Evolutionary conservation across 2,113 vertebrate genomes (phyloP), one percentile per base, ranked within the genome.

Genomic region (Stigmatopora argus): DNA sequence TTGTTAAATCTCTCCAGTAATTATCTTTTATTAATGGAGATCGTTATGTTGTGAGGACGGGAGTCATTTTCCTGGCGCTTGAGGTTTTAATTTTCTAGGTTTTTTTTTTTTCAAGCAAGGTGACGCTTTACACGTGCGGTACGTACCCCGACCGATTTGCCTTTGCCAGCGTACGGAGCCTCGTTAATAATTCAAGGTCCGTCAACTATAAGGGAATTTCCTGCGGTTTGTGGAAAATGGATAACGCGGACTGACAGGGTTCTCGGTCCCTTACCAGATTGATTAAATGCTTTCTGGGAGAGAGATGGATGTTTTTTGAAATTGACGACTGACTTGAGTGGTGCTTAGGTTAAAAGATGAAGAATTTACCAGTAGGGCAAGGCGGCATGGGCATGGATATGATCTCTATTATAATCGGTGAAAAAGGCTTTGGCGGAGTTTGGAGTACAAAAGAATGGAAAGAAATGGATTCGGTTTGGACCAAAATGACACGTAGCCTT

Each of bases 11-110:
- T 83, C 74, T 34, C 15, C 56, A 61, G 78, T 78, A 85, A 86
- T 87, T 80, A 83, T 85, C 72, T 41, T 81, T 83, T 80, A 85
- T 84, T 87, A 84, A 80, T 79, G 72, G 66, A 73, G 60, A 82
- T 77, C 62, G 74, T 81, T 78, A 78, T 67, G 62, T 26, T 70
- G 51, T 58, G 38, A 48, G 14, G 80, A 79, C 65, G 66, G 66
- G 55, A 80, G 74, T 69, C 5, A 58, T 82, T 76, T 74, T 55
- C 73, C 49, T 23, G 66, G 71, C 81, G 52, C 23, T n/a, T 31
- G 26, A 31, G 26, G 26, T 31, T 31, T 31, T 31, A 31, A 31
- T 31, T 31, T 31, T 31, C 26, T 31, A 3, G 3, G 26, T 31
- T 31, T 31, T 31, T 31, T n/a, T n/a, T n/a, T n/a, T n/a, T n/a